Evolutionary conservation across 2,113 vertebrate genomes (phyloP).

Genomic region (Boulengeromyrus knoepffleri): DNA sequence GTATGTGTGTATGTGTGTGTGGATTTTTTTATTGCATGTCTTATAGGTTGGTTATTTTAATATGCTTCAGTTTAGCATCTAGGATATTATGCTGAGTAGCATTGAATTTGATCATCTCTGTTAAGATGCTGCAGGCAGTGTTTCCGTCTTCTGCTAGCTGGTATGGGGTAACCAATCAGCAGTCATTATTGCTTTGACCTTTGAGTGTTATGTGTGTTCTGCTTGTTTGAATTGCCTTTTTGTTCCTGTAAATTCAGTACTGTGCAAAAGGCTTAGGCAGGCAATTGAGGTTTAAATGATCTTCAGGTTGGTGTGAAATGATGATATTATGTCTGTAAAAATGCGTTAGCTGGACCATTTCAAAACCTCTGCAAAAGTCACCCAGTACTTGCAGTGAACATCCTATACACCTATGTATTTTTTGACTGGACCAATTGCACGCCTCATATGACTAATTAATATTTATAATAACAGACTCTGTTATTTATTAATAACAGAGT

Average conservation of each 20-base stretch:
- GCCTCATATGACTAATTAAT: neutral
- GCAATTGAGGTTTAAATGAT: neutral
- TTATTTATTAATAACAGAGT: too few relatives aligned
- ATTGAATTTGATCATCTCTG: neutral
- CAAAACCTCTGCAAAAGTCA: neutral
- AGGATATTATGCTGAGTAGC: neutral
- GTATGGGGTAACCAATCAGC: neutral
- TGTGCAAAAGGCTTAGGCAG: neutral
- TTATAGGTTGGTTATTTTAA: neutral
- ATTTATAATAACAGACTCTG: too few relatives aligned
- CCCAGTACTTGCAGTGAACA: neutral
- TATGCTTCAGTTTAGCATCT: neutral
- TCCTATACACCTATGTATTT: neutral
- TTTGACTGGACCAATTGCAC: neutral
- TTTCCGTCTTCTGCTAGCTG: neutral
- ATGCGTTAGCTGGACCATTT: neutral
- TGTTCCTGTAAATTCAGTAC: neutral
- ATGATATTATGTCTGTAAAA: neutral
- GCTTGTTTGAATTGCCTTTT: neutral
- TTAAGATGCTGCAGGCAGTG: neutral
- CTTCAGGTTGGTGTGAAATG: neutral
- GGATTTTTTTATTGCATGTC: too few relatives aligned
- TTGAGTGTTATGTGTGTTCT: neutral
- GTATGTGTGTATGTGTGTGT: neutral
- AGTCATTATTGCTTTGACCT: neutral